Percentiles rank a stretch among this genome's conserved stretches.
Conservation (phyloP, 1,140 invertebrate species). For the Pseudomyrmex flavicornis region DNA sequence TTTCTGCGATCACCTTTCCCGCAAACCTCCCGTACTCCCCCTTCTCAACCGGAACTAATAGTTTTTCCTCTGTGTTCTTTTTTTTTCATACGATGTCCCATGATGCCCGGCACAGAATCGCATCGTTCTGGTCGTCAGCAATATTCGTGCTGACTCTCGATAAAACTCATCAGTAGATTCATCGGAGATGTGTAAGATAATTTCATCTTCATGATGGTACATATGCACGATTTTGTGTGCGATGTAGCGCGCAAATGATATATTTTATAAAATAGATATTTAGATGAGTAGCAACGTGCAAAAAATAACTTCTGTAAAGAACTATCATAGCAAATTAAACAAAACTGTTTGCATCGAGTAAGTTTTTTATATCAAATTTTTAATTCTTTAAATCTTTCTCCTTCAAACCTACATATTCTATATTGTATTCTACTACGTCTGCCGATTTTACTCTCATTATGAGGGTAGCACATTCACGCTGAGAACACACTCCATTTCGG, state of each 20-base stretch:
- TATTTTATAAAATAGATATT: background rate
- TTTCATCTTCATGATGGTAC: constrained; percentile 3
- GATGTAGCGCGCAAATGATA: background rate
- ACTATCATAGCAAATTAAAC: too few relatives aligned
- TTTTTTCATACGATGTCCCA: constrained; percentile 70
- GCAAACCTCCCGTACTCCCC: constrained; percentile 46
- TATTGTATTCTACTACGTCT: constrained; percentile 17
- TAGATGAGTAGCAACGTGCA: background rate
- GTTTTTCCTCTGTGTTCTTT: constrained; percentile 67
- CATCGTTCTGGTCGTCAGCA: constrained; percentile 75
- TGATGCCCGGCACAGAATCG: constrained; percentile 66
- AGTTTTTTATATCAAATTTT: too few relatives aligned
- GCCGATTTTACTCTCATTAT: constrained; percentile 1
- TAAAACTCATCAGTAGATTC: constrained; percentile 38
- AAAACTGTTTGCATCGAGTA: too few relatives aligned
- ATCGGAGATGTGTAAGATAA: constrained; percentile 7
- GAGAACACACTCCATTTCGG: constrained; percentile 25
- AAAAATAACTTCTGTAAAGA: background rate
- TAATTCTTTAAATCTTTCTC: background rate
- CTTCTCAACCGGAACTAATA: constrained; percentile 78
- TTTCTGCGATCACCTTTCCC: constrained; percentile 59
- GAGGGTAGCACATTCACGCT: background rate
- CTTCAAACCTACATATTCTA: background rate
- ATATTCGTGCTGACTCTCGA: constrained; percentile 62
- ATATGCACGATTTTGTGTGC: background rate